Evolutionary conservation across 2,797 vertebrate species (phyloP).

Genomic region (Falco naumanni): DNA sequence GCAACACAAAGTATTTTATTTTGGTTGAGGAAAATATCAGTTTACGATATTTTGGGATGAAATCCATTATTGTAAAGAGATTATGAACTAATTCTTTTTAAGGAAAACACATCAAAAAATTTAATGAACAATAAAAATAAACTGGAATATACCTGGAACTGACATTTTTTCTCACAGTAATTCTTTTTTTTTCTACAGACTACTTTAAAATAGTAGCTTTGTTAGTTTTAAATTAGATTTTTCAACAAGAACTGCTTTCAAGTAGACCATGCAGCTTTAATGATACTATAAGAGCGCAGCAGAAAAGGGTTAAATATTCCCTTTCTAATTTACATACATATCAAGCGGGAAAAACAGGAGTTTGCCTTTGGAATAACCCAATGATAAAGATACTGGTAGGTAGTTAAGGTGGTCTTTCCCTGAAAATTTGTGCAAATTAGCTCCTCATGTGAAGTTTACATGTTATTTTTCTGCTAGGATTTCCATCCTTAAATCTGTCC

Average conservation of each 20-base stretch:
- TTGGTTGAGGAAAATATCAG: not conserved
- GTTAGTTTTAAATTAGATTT: not conserved
- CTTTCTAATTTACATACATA: not conserved
- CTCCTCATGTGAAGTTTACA: not conserved
- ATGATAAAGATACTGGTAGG: not conserved
- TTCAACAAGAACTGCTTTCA: not conserved
- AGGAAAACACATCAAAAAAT: not conserved
- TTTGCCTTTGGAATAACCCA: not conserved
- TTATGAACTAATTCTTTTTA: not conserved
- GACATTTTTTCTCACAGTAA: not conserved
- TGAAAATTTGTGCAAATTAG: not conserved
- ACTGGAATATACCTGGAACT: not conserved
- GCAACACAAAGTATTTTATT: not conserved
- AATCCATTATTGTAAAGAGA: not conserved
- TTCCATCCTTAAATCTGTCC: not conserved
- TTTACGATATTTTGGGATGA: not conserved
- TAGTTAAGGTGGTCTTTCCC: not conserved
- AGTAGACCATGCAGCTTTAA: not conserved
- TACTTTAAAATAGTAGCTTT: not conserved
- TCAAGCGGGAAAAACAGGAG: not conserved
- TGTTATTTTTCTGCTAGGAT: not conserved
- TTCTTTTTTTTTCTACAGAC: not conserved
- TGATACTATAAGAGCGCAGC: not conserved
- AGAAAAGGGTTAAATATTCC: not conserved
- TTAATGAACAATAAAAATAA: not conserved